A percentile compares a stretch with the other conserved stretches of the same genome.
These are phyloP conservation scores for Dicyrtomina minuta DNA, from an alignment of 2,888 invertebrate species.

Conservation along the genomic window DNA sequence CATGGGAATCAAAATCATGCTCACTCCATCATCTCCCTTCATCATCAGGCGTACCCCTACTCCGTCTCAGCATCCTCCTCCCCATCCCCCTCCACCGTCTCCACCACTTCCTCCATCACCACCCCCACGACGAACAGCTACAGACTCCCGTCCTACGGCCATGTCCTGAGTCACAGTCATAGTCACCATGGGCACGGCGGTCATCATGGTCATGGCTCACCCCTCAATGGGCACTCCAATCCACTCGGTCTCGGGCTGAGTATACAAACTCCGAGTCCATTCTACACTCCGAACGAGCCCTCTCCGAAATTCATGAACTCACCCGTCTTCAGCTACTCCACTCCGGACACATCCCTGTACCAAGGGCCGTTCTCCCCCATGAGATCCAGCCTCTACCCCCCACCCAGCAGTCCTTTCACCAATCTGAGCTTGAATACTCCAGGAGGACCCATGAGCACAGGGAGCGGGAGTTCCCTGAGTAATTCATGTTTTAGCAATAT, in stretches of 20 bases:
- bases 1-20: conserved; percentile 21
- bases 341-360: conserved; percentile 50
- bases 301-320: conserved; percentile 53
- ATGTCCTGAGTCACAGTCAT: not conserved
- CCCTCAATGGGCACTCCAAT: not conserved
- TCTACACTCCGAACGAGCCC: conserved; percentile 53
- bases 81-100: not conserved
- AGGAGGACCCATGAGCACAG: conserved; percentile 34
- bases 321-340: conserved; percentile 52
- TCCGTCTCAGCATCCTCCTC: conserved; percentile 6
- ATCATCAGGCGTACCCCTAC: conserved; percentile 28
- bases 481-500: conserved; percentile 45
- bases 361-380: conserved; percentile 53
- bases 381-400: conserved; percentile 48
- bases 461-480: conserved; percentile 8
- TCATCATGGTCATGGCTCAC: no score
- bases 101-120: no score
- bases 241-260: conserved; percentile 15
- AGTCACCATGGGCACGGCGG: not conserved
- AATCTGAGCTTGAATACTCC: conserved; percentile 44
- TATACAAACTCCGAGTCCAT: conserved; percentile 49
- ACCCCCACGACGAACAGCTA: not conserved
- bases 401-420: conserved; percentile 49
- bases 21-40: no score
- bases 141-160: no score